Conservation (phyloP, 2,113 vertebrate genomes). For the Lonchura striata region DNA sequence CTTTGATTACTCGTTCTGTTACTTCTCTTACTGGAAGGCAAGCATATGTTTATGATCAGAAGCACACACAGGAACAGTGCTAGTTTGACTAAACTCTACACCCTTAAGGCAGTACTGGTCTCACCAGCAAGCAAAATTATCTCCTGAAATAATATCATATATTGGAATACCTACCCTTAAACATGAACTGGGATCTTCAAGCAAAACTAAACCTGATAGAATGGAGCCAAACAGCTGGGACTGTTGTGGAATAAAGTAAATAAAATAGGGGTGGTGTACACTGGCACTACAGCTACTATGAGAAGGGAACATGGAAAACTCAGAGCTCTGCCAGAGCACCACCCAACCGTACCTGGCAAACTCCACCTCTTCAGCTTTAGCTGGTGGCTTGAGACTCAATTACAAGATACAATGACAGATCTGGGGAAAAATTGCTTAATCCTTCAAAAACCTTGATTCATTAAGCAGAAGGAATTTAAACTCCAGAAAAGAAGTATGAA, state of each 20-base stretch:
- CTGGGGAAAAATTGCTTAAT: background rate
- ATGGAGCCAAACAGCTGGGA: background rate
- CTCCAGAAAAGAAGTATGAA: background rate
- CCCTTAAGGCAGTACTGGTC: background rate
- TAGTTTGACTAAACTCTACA: background rate
- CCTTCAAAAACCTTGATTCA: background rate
- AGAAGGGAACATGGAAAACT: background rate
- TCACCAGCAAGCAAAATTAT: background rate
- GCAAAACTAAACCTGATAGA: background rate
- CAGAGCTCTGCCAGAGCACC: background rate
- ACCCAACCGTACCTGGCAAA: background rate
- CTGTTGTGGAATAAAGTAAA: background rate
- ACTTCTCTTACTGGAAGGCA: background rate
- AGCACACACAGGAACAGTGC: background rate
- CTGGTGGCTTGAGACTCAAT: background rate
- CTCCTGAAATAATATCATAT: background rate
- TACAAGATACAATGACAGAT: background rate
- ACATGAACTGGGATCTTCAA: background rate
- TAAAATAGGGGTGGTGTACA: accelerated
- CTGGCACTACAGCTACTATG: accelerated
- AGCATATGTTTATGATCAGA: background rate
- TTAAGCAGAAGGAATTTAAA: background rate
- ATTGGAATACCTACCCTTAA: background rate
- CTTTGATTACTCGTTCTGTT: background rate
- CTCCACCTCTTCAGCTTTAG: background rate